Percentiles rank a stretch among this genome's conserved stretches.
These are phyloP conservation scores for Litocranius walleri DNA, from an alignment of 2,113 vertebrate genomes.

Conservation along the genomic window DNA sequence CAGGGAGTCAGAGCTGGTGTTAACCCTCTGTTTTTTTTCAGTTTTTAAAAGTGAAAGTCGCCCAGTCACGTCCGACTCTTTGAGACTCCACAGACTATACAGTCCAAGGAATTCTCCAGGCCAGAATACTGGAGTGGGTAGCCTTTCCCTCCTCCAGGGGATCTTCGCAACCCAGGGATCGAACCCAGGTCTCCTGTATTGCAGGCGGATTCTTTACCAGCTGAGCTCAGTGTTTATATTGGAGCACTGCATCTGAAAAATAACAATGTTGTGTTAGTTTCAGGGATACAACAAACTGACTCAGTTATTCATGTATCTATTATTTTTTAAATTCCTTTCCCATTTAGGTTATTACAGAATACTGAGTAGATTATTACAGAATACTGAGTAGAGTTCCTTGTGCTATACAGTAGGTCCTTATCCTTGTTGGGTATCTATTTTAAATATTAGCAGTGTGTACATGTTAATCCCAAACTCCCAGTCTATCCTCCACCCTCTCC, in stretches of 20 bases:
- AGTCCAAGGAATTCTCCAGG: neutral
- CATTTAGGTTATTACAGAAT: neutral
- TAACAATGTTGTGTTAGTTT: neutral
- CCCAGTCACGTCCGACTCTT: neutral
- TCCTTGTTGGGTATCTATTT: neutral
- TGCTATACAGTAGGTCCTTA: neutral
- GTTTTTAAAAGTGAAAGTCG: neutral
- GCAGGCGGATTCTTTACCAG: neutral
- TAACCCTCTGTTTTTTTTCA: neutral
- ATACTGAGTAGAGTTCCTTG: neutral
- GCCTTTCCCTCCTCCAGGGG: neutral
- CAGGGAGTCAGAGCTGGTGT: neutral
- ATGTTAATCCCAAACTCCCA: neutral
- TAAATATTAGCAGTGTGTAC: neutral
- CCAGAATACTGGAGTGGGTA: neutral
- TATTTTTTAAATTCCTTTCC: neutral
- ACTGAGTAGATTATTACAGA: no score
- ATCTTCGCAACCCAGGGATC: neutral
- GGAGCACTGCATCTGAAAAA: no score
- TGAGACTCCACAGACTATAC: rapidly evolving
- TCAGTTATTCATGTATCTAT: neutral
- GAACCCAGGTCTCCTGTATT: neutral
- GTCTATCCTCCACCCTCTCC: neutral
- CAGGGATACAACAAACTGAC: neutral
- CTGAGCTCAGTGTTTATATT: neutral